A percentile compares a stretch with the other conserved stretches of the same genome.
Evolutionary conservation across 2,888 invertebrate genomes (phyloP).

Genomic region (Pinctada fucata): DNA sequence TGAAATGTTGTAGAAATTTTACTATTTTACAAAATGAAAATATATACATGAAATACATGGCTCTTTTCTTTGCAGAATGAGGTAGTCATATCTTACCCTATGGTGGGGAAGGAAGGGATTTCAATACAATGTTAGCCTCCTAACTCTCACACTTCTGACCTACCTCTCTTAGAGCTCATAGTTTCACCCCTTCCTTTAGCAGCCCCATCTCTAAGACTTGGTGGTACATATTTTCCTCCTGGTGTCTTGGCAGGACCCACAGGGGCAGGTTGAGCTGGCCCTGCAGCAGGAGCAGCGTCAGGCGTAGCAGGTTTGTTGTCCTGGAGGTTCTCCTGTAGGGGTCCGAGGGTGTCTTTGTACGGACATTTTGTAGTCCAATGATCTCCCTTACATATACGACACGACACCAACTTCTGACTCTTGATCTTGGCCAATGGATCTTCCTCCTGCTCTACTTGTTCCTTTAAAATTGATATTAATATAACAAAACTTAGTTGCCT

Average conservation of each 20-base stretch:
- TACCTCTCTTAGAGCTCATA: constrained; percentile 59
- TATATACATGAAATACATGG: too few species aligned
- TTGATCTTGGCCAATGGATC: constrained; percentile 88
- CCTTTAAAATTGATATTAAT: constrained; percentile 78
- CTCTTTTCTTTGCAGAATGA: too few species aligned
- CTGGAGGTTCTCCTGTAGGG: constrained; percentile 72
- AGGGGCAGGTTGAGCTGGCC: constrained; percentile 52
- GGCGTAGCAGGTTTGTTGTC: constrained; percentile 73
- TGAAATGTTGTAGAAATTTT: too few species aligned
- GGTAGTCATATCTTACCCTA: too few species aligned
- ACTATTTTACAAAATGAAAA: too few species aligned
- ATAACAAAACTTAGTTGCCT: too few species aligned
- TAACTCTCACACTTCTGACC: not conserved
- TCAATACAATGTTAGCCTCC: too few species aligned
- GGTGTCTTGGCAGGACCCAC: constrained; percentile 38
- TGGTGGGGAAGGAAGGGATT: too few species aligned
- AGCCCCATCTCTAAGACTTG: constrained; percentile 89
- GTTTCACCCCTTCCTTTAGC: constrained; percentile 83
- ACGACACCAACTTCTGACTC: constrained; percentile 79
- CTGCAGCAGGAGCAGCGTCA: constrained; percentile 62
- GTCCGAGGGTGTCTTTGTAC: constrained; percentile 90
- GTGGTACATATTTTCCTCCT: constrained; percentile 84
- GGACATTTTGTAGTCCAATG: constrained; percentile 99
- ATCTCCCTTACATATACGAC: constrained; percentile 82
- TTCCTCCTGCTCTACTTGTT: constrained; percentile 91